Evolutionary conservation across 2,888 invertebrate genomes (phyloP), one percentile per base, ranked within the genome.

Genomic region (Congeria kusceri): DNA sequence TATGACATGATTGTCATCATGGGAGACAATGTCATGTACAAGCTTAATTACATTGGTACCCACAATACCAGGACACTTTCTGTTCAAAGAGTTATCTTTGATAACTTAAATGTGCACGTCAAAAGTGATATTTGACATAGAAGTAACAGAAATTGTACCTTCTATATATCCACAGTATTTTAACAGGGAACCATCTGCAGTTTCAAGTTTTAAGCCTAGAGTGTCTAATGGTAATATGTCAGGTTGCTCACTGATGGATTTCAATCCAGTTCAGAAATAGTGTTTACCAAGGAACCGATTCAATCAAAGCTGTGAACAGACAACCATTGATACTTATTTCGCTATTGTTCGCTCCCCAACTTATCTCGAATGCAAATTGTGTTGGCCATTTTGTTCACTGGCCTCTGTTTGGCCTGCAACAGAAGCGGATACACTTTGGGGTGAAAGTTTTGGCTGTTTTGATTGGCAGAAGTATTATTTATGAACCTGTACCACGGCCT

Each of bases 311-410:
- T 53, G n/a, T 53, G 23, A 53, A 53, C 53, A 23, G 23, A 20
- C n/a, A 53, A 53, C 53, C 53, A 53, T 53, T 53, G 53, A 53
- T 53, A 32, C 32, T 32, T 32, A 32, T 32, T 32, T 32, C 9
- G 32, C 32, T 32, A 9, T 32, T 32, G 9, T 32, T 32, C 9
- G 32, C 9, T 32, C 32, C 4, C 32, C 32, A 4, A 32, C 32
- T 32, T 7, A 32, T 32, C 32, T 32, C 5, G 32, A 32, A 32
- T 32, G 32, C 32, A 32, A 32, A 7, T 32, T 32, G 32, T 32
- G 32, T 32, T 32, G 32, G 32, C 32, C 32, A 32, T 32, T 32
- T 32, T 32, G 32, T 32, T 32, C 9, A 32, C 32, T 9, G 9
- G 9, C 32, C 53, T 53, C 53, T 53, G 53, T 53, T 23, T 23